These are phyloP conservation scores for Wiebesia pumilae DNA, from an alignment of 1,140 invertebrate genomes.

Conservation along the genomic window DNA sequence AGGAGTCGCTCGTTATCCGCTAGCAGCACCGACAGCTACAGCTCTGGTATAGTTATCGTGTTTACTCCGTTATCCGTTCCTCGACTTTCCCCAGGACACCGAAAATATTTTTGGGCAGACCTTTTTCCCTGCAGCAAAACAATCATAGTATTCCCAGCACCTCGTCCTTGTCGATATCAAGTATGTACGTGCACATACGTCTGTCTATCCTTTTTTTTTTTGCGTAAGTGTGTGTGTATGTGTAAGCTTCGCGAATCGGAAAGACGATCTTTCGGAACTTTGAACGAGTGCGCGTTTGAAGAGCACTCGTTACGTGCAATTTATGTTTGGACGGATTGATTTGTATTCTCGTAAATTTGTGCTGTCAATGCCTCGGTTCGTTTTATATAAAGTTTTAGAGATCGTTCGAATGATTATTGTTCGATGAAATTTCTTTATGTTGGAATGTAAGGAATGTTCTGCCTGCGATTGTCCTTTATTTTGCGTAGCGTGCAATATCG, in stretches of 20 bases:
- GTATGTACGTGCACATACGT: neutral
- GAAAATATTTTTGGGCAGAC: conserved; percentile 4
- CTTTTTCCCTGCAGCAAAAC: neutral
- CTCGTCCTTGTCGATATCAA: neutral
- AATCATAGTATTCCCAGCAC: too few species aligned
- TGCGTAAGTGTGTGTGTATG: too few species aligned
- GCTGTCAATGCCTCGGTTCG: neutral
- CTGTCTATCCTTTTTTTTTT: too few species aligned
- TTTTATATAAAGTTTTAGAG: too few species aligned
- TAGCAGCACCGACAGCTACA: conserved; percentile 95
- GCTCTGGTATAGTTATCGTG: conserved; percentile 81
- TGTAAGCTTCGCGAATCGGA: neutral
- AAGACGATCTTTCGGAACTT: neutral
- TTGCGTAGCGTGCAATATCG: too few species aligned
- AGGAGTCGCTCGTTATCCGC: conserved; percentile 91
- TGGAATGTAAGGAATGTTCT: too few species aligned
- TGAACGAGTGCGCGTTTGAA: neutral
- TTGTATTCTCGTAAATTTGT: neutral
- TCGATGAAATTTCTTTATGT: too few species aligned
- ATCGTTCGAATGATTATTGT: too few species aligned
- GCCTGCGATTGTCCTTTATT: too few species aligned
- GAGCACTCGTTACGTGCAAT: neutral
- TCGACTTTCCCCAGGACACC: neutral
- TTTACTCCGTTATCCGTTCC: neutral
- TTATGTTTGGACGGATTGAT: neutral